A percentile compares a stretch with the other conserved stretches of the same genome.
Conservation (phyloP, 2,797 vertebrate species). For the Sebastes taczanowskii region DNA sequence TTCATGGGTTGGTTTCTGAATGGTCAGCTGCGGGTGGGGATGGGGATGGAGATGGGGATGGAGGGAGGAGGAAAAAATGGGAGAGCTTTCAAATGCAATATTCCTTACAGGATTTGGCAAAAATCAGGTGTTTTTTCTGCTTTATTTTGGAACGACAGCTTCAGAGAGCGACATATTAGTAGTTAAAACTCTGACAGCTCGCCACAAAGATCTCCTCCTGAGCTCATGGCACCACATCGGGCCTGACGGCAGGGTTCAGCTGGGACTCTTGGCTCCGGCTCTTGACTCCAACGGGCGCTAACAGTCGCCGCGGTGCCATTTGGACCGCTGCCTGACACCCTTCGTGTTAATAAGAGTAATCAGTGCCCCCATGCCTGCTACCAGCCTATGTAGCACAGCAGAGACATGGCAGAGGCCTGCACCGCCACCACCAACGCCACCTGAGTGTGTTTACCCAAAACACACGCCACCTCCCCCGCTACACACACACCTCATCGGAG, state of each 20-base stretch:
- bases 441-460: conserved; percentile 89
- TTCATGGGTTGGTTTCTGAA: conserved; percentile 25
- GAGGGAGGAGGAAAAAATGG: conserved; percentile 1
- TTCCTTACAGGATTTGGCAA: conserved; percentile 17
- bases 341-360: conserved; percentile 98
- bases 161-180: conserved; percentile 80
- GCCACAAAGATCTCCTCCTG: conserved; percentile 92
- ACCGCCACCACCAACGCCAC: conserved; percentile 44
- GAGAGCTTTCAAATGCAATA: not conserved
- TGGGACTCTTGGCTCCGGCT: conserved; percentile 72
- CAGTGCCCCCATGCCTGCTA: conserved; percentile 95
- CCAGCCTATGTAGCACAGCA: conserved; percentile 90
- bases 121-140: conserved; percentile 28
- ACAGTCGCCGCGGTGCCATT: conserved; percentile 75
- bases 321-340: conserved; percentile 95
- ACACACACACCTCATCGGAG: conserved; percentile 49
- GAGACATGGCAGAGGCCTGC: conserved; percentile 88
- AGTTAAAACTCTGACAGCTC: conserved; percentile 91
- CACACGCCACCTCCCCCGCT: conserved; percentile 40
- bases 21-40: conserved; percentile 50
- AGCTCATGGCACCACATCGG: conserved; percentile 87
- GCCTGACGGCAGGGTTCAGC: conserved; percentile 64
- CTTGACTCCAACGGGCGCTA: conserved; percentile 33
- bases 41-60: not conserved
- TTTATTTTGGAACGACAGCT: conserved; percentile 16